A percentile compares a stretch with the other conserved stretches of the same genome.
Conservation (phyloP, 2,797 vertebrate species). For the Zenarchopterus dispar region DNA sequence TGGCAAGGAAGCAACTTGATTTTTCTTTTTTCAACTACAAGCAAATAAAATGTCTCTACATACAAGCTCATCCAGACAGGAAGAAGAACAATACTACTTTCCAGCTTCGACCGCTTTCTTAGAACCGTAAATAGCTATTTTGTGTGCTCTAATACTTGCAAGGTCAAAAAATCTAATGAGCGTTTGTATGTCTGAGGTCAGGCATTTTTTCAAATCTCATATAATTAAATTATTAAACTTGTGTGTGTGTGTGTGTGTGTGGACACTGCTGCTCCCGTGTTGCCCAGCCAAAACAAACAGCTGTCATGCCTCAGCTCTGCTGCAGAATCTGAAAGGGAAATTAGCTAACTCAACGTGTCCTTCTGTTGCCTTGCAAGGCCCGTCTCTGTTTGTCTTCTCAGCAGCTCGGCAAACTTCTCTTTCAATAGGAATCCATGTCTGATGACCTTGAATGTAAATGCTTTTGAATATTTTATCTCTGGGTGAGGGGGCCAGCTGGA, state of each 20-base stretch:
- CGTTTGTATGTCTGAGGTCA: conserved; percentile 20
- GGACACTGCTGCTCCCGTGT: conserved; percentile 38
- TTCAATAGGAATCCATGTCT: conserved; percentile 23
- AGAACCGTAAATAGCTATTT: not conserved
- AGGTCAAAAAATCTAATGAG: conserved; percentile 9
- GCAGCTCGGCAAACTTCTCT: conserved; percentile 31
- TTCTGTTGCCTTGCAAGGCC: conserved; percentile 44
- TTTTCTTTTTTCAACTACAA: not conserved
- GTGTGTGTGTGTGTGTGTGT: conserved; percentile 45
- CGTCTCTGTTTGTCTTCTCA: conserved; percentile 20
- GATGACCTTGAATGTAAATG: conserved; percentile 50
- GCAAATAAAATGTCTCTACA: too few relatives aligned
- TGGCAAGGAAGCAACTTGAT: too few relatives aligned
- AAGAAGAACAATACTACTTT: conserved; percentile 6
- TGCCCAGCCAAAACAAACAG: conserved; percentile 75
- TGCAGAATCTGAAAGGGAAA: conserved; percentile 76
- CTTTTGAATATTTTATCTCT: conserved; percentile 56
- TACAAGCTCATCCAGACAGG: not conserved
- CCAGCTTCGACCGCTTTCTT: not conserved
- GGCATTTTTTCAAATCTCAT: conserved; percentile 37
- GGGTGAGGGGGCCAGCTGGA: conserved; percentile 33
- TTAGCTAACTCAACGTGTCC: conserved; percentile 68
- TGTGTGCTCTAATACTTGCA: conserved; percentile 7
- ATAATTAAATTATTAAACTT: conserved; percentile 42
- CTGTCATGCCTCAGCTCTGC: conserved; percentile 67